Evolutionary conservation across 2,113 vertebrate genomes (phyloP), one percentile per base, ranked within the genome.

Genomic region (Odobenus rosmarus): DNA sequence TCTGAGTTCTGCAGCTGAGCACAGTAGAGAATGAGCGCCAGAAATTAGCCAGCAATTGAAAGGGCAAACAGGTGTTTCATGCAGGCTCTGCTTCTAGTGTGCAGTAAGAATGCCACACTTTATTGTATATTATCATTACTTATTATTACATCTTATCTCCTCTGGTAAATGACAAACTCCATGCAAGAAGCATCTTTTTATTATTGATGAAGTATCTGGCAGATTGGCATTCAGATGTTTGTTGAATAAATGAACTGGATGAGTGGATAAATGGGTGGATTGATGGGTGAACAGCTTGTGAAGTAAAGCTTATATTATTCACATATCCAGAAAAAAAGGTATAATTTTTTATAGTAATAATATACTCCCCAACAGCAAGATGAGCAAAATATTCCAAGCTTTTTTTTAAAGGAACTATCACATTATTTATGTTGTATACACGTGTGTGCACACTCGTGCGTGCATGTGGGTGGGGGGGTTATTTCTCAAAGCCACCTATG

Each of bases 111-210:
- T 55, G 53, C 59, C 90, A 61, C 61, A 76, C 28, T 53, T 81
- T 42, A 93, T 39, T 87, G 46, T 49, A 11, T 74, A 39, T 88
- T 93, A 84, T 62, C 84, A 39, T 67, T 90, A 88, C 77, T 85
- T 71, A 86, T 55, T 93, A 93, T 80, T 86, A 89, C 15, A 86
- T 89, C 62, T 88, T 95, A 91, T 69, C 39, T 93, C 21, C 80
- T 93, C 53, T 53, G 51, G 33, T 93, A 92, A 97, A 85, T 94
- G 42, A 72, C 39, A 80, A 84, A 88, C 67, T 72, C 31, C 42
- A 36, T 87, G n/a, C 36, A 92, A 96, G 42, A 55, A 95, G 19
- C 19, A 69, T 79, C 39, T 97, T 93, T 97, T 51, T 97, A 83
- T 82, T 87, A 96, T 80, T 96, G 59, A 88, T 74, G 59, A 90